A percentile compares a stretch with the other conserved stretches of the same genome.
phyloP scores from a whole-genome alignment of 2,113 vertebrate species.

The Peromyscus polionotus region DNA sequence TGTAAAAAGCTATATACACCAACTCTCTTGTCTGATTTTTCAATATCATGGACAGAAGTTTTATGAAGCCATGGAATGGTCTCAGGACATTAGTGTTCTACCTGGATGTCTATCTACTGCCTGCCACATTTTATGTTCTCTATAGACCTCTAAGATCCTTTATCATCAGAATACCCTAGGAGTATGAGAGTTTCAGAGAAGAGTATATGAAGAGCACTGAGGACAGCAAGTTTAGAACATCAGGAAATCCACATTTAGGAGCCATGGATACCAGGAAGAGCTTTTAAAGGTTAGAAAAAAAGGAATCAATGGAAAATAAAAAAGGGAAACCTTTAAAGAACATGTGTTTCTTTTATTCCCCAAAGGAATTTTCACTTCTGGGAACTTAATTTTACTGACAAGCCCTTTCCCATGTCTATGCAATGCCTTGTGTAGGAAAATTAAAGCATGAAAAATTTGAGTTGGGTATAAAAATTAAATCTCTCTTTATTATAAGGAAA shows the following conservation, averaged over 20 bases:
- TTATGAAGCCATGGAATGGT: conserved; percentile 18
- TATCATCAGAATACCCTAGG: not conserved
- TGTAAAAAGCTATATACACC: not conserved
- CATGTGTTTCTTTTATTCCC: not conserved
- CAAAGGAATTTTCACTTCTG: not conserved
- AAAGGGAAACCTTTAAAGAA: not conserved
- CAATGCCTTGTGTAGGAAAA: not conserved
- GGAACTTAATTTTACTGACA: not conserved
- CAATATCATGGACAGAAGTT: conserved; percentile 14
- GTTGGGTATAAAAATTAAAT: conserved; percentile 71
- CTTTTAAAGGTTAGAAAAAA: not conserved
- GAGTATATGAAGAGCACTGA: not conserved
- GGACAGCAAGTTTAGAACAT: conserved; percentile 7
- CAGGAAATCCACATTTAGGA: conserved; percentile 35
- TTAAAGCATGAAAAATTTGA: conserved; percentile 52
- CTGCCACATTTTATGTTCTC: not conserved
- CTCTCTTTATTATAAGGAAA: conserved; percentile 20
- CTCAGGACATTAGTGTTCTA: conserved; percentile 50
- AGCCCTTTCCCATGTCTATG: not conserved
- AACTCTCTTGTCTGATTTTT: conserved; percentile 25
- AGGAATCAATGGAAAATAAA: not conserved
- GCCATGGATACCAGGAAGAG: not conserved
- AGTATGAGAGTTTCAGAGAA: not conserved
- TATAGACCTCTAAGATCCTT: conserved; percentile 22
- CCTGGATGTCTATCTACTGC: not conserved